Base-by-base conservation (phyloP, 2,797 vertebrate species). In the Pseudomugil tenellus region DNA sequence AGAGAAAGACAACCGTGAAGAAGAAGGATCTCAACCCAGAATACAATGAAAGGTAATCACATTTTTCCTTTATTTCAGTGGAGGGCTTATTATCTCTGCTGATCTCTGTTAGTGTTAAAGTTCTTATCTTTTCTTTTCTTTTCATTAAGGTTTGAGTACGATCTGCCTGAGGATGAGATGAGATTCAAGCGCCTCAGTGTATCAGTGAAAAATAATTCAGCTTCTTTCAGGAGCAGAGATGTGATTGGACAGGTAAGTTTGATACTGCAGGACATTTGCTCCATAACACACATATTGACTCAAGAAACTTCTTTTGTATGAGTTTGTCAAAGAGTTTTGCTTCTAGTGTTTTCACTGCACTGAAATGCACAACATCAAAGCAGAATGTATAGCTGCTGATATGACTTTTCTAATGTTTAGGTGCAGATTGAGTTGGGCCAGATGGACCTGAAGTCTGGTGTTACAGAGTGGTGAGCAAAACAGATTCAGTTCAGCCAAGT, bases 1-100 rank as follows among this genome's bases (percentile, higher is more conserved):
- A 98, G 91, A 95, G 85, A 84, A 98, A 97, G 90, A 98, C 96
- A 0, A 86, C 89, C 0, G 94, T 95, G 62, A 97, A 95, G 90
- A 97, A 93, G 84, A 94, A 84, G 81, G 95, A 94, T 31, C 73
- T 92, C 8, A 95, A 94, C 76, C 97, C 97, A 1, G 96, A 97
- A 51, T 98, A 93, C 77, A 97, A 92, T 3, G 97, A 98, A 74
- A 95, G 92, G 97, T 98, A 72, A 60, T 76, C 0, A 0, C 35
- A 2, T 6, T 37, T 3, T 32, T 0, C 12, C 29, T 1, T 19
- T 17, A 10, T 35, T 41, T 10, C 6, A 60, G 3, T 57, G 0
- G 6, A 53, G 12, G 1, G 37, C 39, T 48, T 34, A 9, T n/a
- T 32, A 3, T 67, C 10, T 63, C 1, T 16, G 2, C 35, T 4